Evolutionary conservation across 2,113 vertebrate genomes (phyloP).

Genomic region (Grallaria varia): DNA sequence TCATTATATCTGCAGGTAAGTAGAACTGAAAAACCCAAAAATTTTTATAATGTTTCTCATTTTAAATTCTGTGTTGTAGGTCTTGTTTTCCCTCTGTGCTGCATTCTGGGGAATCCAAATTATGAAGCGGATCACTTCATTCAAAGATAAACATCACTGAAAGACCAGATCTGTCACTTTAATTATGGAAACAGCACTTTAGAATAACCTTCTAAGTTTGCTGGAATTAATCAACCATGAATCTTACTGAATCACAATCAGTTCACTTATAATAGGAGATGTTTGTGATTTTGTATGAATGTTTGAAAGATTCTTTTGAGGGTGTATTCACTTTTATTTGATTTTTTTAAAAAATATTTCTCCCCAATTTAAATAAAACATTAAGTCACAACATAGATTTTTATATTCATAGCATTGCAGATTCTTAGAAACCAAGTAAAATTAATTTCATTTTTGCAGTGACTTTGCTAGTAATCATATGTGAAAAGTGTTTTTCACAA

Average conservation of each 20-base stretch:
- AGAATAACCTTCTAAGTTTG: neutral
- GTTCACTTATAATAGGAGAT: neutral
- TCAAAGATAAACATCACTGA: constrained; percentile 73
- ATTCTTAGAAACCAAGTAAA: neutral
- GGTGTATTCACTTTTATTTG: neutral
- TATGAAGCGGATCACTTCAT: constrained; percentile 59
- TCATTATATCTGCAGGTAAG: neutral
- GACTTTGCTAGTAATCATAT: neutral
- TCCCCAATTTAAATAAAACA: neutral
- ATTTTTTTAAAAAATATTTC: neutral
- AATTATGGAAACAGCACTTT: neutral
- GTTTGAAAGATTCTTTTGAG: neutral
- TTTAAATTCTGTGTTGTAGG: constrained; percentile 70
- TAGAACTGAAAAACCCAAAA: neutral
- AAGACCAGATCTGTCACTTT: neutral
- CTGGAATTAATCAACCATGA: neutral
- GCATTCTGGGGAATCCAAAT: constrained; percentile 83
- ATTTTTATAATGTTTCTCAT: neutral
- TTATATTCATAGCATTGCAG: neutral
- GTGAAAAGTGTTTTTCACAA: neutral
- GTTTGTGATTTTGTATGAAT: neutral
- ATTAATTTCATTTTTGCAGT: neutral
- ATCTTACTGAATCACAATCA: neutral
- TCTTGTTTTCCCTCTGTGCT: constrained; percentile 81
- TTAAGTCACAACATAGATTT: neutral